Conservation (phyloP, 2,888 invertebrate genomes). For the Aleiodes leptofemur region DNA sequence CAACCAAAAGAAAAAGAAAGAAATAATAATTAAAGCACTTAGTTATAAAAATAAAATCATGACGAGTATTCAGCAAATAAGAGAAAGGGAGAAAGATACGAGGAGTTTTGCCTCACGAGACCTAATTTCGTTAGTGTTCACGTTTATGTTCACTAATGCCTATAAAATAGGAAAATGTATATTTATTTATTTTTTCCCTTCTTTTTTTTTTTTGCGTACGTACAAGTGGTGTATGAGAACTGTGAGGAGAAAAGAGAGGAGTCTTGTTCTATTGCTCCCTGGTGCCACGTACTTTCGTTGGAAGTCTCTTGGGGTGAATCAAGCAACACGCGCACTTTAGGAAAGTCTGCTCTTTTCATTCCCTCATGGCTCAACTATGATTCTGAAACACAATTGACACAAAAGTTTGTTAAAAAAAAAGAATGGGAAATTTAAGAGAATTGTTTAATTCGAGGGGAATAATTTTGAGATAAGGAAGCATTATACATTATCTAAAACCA, state of each 20-base stretch:
- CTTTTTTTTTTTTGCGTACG: not conserved
- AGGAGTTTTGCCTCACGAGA: conserved; percentile 13
- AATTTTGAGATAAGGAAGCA: not conserved
- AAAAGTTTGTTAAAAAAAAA: conserved; percentile 3
- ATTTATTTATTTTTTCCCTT: not conserved
- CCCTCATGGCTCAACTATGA: conserved; percentile 7
- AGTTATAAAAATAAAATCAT: too few species aligned
- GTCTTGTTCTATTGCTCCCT: conserved; percentile 30
- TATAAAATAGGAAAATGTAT: too few species aligned
- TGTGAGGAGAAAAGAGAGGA: conserved; percentile 8
- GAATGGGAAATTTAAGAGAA: not conserved
- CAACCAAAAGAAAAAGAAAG: too few species aligned
- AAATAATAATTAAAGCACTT: too few species aligned
- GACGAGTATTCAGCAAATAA: too few species aligned
- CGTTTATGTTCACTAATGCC: not conserved
- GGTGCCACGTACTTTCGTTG: conserved; percentile 39
- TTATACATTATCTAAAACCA: too few species aligned
- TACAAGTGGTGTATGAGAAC: not conserved
- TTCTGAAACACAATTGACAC: conserved; percentile 15
- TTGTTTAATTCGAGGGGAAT: not conserved
- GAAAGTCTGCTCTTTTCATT: conserved; percentile 36
- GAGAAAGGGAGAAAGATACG: not conserved
- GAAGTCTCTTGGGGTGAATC: conserved; percentile 41
- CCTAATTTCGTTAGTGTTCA: conserved; percentile 22
- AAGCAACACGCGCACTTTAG: conserved; percentile 22